phyloP scores from a whole-genome alignment of 2,113 vertebrate species.

The Parotia lawesii region DNA sequence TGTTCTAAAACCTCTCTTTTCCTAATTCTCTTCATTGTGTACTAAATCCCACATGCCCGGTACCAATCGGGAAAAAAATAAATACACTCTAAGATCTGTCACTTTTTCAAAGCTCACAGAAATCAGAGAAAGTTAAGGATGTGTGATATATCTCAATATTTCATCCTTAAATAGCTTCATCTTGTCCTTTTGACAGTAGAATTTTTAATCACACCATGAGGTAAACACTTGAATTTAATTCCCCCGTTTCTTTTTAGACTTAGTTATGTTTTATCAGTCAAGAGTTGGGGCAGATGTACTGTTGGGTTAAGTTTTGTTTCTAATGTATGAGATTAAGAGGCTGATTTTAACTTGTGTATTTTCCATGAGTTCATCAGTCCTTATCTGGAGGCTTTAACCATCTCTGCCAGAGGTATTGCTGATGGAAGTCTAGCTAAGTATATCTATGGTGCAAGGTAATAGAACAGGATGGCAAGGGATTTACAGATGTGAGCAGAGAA shows the following conservation, averaged over 20 bases:
- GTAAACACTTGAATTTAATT: not conserved
- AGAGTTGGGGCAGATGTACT: not conserved
- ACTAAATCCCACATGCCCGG: not conserved
- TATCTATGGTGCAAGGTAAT: not conserved
- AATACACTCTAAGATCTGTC: not conserved
- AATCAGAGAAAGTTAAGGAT: not conserved
- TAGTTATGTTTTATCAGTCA: not conserved
- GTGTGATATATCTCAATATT: not conserved
- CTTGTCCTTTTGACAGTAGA: not conserved
- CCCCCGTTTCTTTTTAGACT: not conserved
- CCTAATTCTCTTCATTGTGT: not conserved
- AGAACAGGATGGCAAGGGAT: not conserved
- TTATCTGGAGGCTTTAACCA: not conserved
- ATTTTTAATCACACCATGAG: not conserved
- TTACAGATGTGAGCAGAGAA: not conserved
- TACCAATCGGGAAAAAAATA: not conserved
- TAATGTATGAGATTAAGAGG: not conserved
- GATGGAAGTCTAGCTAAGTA: not conserved
- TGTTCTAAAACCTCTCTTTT: not conserved
- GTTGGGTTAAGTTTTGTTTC: not conserved
- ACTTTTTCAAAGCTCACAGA: not conserved
- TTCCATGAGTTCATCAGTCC: not conserved
- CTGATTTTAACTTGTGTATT: not conserved
- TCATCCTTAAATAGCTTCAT: not conserved
- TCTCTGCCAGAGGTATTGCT: not conserved